Evolutionary conservation across 2,888 invertebrate species (phyloP).

Genomic region (Acanthosoma haemorrhoidale): DNA sequence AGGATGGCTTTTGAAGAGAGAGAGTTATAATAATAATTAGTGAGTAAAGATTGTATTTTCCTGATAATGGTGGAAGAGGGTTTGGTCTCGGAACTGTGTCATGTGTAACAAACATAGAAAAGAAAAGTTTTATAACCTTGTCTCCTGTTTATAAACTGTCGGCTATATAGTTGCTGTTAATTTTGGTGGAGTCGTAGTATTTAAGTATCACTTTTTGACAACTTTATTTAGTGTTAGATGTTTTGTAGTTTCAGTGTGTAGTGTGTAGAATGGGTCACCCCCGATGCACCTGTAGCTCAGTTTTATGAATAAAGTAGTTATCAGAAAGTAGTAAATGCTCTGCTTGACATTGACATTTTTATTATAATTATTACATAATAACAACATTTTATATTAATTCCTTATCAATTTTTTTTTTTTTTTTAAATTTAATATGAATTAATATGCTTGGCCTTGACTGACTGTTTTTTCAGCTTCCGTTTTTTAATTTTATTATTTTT

Average conservation of each 20-base stretch:
- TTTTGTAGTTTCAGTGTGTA: slow-evolving; percentile 43
- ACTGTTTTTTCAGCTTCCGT: slow-evolving; percentile 33
- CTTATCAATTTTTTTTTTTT: slow-evolving; percentile 28
- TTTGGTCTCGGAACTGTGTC: slow-evolving; percentile 29
- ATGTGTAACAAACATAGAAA: slow-evolving; percentile 19
- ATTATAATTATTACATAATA: slow-evolving; percentile 36
- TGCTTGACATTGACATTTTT: slow-evolving; percentile 46
- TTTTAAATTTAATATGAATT: slow-evolving; percentile 25
- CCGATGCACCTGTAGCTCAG: slow-evolving; percentile 52
- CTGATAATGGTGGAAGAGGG: slow-evolving; percentile 29
- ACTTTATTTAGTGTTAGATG: slow-evolving; percentile 42
- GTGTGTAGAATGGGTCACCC: slow-evolving; percentile 39
- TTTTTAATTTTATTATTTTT: slow-evolving; percentile 8
- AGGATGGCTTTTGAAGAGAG: slow-evolving; percentile 31
- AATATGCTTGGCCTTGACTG: slow-evolving; percentile 36
- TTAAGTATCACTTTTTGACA: slow-evolving; percentile 38
- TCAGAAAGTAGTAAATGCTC: slow-evolving; percentile 49
- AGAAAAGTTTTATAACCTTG: slow-evolving; percentile 33
- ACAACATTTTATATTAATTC: slow-evolving; percentile 19
- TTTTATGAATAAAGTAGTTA: slow-evolving; percentile 54
- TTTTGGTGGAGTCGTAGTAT: slow-evolving; percentile 39
- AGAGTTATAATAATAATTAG: slow-evolving; percentile 26
- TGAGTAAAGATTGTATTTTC: slow-evolving; percentile 27
- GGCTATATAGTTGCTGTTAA: slow-evolving; percentile 31
- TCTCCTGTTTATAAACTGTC: slow-evolving; percentile 33